A percentile compares a stretch with the other conserved stretches of the same genome.
Conservation (phyloP, 2,888 invertebrate species). For the Pycnomerus fuliginosus region DNA sequence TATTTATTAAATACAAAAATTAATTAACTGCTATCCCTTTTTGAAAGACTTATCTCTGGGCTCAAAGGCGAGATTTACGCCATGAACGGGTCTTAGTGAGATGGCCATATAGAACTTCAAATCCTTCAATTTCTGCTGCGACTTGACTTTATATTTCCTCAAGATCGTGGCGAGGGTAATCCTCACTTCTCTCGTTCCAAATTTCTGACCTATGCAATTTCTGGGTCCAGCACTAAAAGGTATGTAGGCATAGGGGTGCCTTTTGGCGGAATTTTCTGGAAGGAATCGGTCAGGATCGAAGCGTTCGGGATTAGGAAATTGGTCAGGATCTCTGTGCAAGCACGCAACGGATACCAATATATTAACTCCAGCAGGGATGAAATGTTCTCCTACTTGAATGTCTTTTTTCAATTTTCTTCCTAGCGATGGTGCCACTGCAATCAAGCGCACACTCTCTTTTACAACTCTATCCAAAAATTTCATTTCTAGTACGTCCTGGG, state of each 20-base stretch:
- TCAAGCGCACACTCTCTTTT: conserved; percentile 45
- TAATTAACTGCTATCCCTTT: background rate
- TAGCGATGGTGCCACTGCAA: conserved; percentile 44
- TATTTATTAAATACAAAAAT: too few relatives aligned
- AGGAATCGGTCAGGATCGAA: conserved; percentile 48
- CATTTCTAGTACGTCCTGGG: conserved; percentile 44
- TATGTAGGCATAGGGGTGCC: conserved; percentile 45
- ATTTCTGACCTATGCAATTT: conserved; percentile 44
- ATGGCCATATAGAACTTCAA: conserved; percentile 30
- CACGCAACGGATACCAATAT: too few relatives aligned
- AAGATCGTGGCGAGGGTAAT: conserved; percentile 35
- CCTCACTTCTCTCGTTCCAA: conserved; percentile 37
- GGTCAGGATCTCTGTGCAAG: conserved; percentile 49
- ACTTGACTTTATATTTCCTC: conserved; percentile 34
- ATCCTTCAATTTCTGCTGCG: conserved; percentile 34
- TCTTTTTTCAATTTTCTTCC: conserved; percentile 39
- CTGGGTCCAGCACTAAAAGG: too few relatives aligned
- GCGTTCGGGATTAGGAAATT: conserved; percentile 42
- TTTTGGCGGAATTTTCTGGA: conserved; percentile 37
- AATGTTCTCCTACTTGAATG: conserved; percentile 40
- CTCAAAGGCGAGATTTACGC: conserved; percentile 14
- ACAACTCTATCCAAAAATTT: conserved; percentile 47
- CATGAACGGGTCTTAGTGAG: conserved; percentile 26
- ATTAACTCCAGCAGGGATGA: too few relatives aligned
- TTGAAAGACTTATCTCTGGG: conserved; percentile 1